phyloP scores from a whole-genome alignment of 2,888 invertebrate genomes.

The Abrostola tripartita region DNA sequence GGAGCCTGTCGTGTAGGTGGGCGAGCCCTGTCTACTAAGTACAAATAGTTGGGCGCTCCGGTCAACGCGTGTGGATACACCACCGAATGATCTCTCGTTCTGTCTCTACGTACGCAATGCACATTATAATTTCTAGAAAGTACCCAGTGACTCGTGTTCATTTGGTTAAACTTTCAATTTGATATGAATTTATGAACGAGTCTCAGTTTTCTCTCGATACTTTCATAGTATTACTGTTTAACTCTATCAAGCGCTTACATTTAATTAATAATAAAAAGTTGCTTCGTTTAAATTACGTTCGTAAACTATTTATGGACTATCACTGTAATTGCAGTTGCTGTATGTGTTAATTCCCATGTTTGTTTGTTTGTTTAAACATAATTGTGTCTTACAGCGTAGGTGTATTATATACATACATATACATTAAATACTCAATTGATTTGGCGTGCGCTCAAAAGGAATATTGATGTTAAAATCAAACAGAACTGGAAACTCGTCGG shows the following conservation, averaged over 20 bases:
- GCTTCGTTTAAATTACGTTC: slow-evolving; percentile 9
- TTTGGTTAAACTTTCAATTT: slow-evolving; percentile 85
- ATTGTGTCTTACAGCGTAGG: slow-evolving; percentile 19
- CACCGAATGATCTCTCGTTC: slow-evolving; percentile 63
- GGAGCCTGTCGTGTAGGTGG: slow-evolving; percentile 64
- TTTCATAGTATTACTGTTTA: slow-evolving; percentile 46
- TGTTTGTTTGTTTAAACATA: slow-evolving; percentile 38
- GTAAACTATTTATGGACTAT: slow-evolving; percentile 23
- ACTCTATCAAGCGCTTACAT: slow-evolving; percentile 24
- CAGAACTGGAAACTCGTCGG: slow-evolving; percentile 4
- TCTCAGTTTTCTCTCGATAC: slow-evolving; percentile 71
- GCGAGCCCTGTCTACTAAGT: slow-evolving; percentile 77
- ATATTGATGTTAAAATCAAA: slow-evolving; percentile 14
- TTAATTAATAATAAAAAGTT: slow-evolving; percentile 48
- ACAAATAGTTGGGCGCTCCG: slow-evolving; percentile 70
- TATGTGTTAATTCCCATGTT: slow-evolving; percentile 26
- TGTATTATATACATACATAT: slow-evolving; percentile 27
- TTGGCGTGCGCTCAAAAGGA: slow-evolving; percentile 28
- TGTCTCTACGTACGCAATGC: slow-evolving; percentile 64
- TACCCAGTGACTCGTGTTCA: slow-evolving; percentile 75
- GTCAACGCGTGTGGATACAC: slow-evolving; percentile 64
- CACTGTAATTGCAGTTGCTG: slow-evolving; percentile 22
- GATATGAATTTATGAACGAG: slow-evolving; percentile 78
- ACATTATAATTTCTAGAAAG: slow-evolving; percentile 83
- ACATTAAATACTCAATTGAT: slow-evolving; percentile 32